Conservation (phyloP, 2,797 vertebrate species). For the Centropyge bicolor region DNA sequence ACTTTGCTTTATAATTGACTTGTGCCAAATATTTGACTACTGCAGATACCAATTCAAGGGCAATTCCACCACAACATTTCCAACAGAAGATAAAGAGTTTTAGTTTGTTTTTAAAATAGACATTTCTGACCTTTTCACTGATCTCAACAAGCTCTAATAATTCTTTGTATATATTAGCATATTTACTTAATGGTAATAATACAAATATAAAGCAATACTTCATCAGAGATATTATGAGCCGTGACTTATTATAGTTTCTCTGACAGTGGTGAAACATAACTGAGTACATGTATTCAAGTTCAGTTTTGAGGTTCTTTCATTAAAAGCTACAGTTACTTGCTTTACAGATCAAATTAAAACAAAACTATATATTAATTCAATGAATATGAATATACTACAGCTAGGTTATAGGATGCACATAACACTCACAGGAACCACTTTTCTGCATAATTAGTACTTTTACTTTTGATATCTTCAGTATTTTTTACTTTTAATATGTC, state of each 20-base stretch:
- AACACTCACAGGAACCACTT: not conserved
- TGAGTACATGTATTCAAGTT: not conserved
- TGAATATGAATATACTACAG: no score
- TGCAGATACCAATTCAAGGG: slow-evolving; percentile 1
- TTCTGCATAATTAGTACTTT: not conserved
- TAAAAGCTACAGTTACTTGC: not conserved
- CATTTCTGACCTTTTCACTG: not conserved
- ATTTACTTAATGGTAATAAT: not conserved
- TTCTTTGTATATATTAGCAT: no score
- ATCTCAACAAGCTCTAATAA: not conserved
- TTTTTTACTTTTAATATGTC: not conserved
- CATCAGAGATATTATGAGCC: not conserved
- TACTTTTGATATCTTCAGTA: not conserved
- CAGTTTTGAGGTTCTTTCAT: not conserved
- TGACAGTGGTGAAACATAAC: not conserved
- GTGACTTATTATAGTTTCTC: not conserved
- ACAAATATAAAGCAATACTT: not conserved
- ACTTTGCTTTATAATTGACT: slow-evolving; percentile 17
- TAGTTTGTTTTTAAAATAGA: not conserved
- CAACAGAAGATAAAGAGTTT: not conserved
- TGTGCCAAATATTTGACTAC: not conserved
- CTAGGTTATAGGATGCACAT: not conserved
- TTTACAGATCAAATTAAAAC: not conserved
- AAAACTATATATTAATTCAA: not conserved
- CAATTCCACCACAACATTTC: not conserved